Conservation (phyloP, 2,113 vertebrate genomes). For the Mixornis gularis region DNA sequence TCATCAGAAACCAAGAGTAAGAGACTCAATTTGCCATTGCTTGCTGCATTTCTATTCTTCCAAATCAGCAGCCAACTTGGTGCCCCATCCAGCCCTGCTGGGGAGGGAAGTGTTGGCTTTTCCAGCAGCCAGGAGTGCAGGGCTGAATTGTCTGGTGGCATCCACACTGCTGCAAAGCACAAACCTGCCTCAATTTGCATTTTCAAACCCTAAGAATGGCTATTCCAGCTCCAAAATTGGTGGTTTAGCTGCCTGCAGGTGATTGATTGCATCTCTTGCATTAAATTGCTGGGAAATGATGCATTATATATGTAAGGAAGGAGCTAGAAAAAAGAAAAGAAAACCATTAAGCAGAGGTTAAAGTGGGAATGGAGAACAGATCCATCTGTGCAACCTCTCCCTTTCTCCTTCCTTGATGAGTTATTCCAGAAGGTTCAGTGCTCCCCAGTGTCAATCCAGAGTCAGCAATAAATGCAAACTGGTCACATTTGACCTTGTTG, state of each 20-base stretch:
- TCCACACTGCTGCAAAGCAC: background rate
- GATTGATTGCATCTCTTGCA: background rate
- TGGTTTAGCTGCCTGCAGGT: background rate
- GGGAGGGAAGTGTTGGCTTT: background rate
- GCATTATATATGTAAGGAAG: background rate
- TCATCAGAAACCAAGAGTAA: background rate
- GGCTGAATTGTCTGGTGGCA: background rate
- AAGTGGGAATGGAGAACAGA: background rate
- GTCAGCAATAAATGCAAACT: background rate
- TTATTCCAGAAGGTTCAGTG: background rate
- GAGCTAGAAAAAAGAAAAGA: background rate
- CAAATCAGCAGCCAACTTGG: background rate
- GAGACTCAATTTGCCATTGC: background rate
- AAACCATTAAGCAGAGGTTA: background rate
- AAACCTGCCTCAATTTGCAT: background rate
- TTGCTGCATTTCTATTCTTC: background rate
- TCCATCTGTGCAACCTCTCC: background rate
- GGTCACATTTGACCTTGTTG: accelerated
- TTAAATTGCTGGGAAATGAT: background rate
- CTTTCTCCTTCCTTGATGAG: background rate
- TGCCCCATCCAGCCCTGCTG: background rate
- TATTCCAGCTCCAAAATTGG: background rate
- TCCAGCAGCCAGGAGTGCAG: background rate
- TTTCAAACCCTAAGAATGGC: background rate
- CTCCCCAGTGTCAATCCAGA: background rate